phyloP scores from a whole-genome alignment of 2,113 vertebrate species.

The Cavia porcellus region DNA sequence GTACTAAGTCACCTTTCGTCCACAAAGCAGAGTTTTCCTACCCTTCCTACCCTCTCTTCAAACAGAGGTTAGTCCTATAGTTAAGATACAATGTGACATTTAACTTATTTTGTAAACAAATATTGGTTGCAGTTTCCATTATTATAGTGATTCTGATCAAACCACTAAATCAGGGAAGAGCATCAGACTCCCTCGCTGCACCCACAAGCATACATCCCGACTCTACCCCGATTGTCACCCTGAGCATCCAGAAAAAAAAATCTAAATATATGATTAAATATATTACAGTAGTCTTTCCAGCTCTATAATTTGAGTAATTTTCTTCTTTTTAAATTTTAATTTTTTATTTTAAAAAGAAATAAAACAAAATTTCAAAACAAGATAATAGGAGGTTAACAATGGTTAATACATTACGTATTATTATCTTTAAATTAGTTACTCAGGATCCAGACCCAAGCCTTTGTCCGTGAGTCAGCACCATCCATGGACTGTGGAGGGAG shows the following conservation, averaged over 20 bases:
- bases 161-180: not conserved
- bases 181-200: not conserved
- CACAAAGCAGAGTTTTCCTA: not conserved
- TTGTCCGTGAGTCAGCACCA: too few relatives aligned
- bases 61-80: not conserved
- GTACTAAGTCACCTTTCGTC: not conserved
- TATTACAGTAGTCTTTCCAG: not conserved
- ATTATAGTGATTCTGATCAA: slow-evolving; percentile 20
- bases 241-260: not conserved
- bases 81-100: not conserved
- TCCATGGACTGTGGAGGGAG: too few relatives aligned
- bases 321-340: too few relatives aligned
- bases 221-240: not conserved
- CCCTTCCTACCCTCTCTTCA: not conserved
- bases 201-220: not conserved
- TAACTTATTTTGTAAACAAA: slow-evolving; percentile 5
- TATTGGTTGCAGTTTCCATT: not conserved
- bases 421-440: too few relatives aligned
- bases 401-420: too few relatives aligned
- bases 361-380: too few relatives aligned
- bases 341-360: too few relatives aligned
- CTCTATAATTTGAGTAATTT: not conserved
- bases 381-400: too few relatives aligned
- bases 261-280: slow-evolving; percentile 28
- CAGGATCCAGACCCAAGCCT: too few relatives aligned